A percentile compares a stretch with the other conserved stretches of the same genome.
Evolutionary conservation across 2,797 vertebrate species (phyloP).

Genomic region (Clarias pachynema): DNA sequence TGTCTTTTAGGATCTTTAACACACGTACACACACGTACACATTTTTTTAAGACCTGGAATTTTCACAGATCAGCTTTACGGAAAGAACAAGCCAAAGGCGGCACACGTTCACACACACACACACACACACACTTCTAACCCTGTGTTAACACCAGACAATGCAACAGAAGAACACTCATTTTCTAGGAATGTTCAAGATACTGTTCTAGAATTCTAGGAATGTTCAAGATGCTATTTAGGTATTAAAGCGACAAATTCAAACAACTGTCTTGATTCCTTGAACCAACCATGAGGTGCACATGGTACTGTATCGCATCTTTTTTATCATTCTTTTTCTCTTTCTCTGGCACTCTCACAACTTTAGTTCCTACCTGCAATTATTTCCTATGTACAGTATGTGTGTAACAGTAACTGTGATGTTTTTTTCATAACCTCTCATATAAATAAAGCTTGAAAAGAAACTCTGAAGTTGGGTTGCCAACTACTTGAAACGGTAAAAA

Average conservation of each 20-base stretch:
- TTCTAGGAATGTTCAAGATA: not conserved
- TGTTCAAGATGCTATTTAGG: no score
- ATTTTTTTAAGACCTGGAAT: not conserved
- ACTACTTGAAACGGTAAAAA: no score
- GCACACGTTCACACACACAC: not conserved
- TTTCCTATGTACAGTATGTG: not conserved
- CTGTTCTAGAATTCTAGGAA: not conserved
- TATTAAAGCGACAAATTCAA: not conserved
- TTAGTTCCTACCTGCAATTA: not conserved
- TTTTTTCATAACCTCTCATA: not conserved
- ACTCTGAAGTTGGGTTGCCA: not conserved
- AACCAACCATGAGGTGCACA: not conserved
- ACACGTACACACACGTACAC: not conserved
- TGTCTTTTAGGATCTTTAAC: not conserved
- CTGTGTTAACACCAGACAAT: not conserved
- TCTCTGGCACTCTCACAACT: not conserved
- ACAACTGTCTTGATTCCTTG: not conserved
- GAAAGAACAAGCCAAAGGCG: not conserved
- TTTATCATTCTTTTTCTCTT: not conserved
- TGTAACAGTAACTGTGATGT: not conserved
- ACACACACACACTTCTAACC: not conserved
- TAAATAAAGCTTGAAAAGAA: not conserved
- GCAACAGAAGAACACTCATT: not conserved
- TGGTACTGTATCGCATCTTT: not conserved
- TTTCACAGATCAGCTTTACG: not conserved